phyloP scores from a whole-genome alignment of 2,113 vertebrate species.

The Tauraco erythrolophus region DNA sequence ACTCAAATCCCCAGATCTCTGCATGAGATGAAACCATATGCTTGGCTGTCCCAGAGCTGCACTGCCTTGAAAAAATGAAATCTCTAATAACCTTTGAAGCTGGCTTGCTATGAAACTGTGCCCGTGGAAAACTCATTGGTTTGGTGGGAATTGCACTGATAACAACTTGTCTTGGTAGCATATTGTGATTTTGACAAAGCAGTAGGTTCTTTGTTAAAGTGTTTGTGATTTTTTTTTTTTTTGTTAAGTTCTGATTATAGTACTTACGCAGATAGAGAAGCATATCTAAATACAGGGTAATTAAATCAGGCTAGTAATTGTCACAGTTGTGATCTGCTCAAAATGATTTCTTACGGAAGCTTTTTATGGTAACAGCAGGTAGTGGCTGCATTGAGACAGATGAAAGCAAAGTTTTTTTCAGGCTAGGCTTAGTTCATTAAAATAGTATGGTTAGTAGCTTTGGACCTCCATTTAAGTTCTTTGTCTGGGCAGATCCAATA shows the following conservation, averaged over 20 bases:
- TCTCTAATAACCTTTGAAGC: background rate
- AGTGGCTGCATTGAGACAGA: background rate
- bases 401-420: background rate
- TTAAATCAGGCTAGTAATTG: background rate
- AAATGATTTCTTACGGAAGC: background rate
- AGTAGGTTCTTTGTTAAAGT: background rate
- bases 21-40: background rate
- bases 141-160: background rate
- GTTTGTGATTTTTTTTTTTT: background rate
- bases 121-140: background rate
- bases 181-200: background rate
- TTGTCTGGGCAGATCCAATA: background rate
- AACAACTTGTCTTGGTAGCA: background rate
- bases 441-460: background rate
- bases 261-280: background rate
- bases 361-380: background rate
- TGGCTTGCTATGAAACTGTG: background rate
- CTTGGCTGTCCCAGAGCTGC: background rate
- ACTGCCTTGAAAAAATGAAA: background rate
- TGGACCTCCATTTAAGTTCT: background rate
- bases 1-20: background rate
- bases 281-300: background rate
- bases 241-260: background rate
- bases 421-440: background rate
- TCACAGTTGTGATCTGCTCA: background rate